These are phyloP conservation scores for Sphaerodactylus townsendi DNA, from an alignment of 2,113 vertebrate species.

Conservation along the genomic window DNA sequence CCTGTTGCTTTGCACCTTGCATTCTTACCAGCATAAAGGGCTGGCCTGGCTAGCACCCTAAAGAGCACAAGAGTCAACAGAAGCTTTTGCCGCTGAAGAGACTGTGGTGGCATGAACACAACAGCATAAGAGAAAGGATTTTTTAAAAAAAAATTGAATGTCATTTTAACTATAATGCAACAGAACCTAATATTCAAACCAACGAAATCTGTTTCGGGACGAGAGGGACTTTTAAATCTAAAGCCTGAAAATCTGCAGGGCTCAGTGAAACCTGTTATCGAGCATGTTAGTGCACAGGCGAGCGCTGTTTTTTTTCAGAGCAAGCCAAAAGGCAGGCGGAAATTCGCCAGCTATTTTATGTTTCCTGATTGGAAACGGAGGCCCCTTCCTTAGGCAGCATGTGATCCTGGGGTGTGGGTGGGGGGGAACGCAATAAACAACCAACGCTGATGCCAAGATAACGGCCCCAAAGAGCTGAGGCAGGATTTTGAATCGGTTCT, in stretches of 20 bases:
- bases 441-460: background rate
- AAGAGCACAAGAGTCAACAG: no score
- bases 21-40: no score
- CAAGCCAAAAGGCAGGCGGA: constrained; percentile 8
- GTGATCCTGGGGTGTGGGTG: constrained; percentile 2
- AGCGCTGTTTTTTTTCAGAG: background rate
- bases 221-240: background rate
- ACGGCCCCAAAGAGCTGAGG: constrained; percentile 39
- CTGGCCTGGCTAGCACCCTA: no score
- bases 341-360: constrained; percentile 39
- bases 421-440: background rate
- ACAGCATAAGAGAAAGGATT: no score
- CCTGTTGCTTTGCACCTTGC: no score
- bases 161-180: background rate
- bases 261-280: background rate
- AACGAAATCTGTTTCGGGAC: background rate
- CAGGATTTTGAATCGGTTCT: constrained; percentile 20
- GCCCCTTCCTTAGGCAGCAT: constrained; percentile 27
- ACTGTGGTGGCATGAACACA: background rate
- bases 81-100: no score
- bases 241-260: background rate
- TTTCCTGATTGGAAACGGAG: constrained; percentile 48
- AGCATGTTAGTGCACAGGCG: constrained; percentile 10
- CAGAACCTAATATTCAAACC: background rate
- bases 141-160: background rate